These are phyloP conservation scores for Oreotrochilus melanogaster DNA, from an alignment of 2,113 vertebrate species.

Conservation along the genomic window DNA sequence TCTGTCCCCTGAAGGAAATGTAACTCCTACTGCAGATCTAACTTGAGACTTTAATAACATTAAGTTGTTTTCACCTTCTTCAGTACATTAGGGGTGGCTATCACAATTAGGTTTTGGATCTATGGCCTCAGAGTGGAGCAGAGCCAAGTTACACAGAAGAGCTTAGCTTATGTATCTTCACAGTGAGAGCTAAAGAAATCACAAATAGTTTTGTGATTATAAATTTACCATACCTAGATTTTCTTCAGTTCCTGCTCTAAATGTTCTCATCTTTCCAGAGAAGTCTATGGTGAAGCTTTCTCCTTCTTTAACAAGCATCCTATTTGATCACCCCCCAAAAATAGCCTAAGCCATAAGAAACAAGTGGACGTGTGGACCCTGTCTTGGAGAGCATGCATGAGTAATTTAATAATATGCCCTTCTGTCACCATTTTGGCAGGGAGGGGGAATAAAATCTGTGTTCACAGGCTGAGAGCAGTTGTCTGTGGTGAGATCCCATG, in stretches of 20 bases:
- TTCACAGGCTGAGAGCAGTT: conserved; percentile 67
- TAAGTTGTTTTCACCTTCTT: not conserved
- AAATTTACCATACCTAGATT: not conserved
- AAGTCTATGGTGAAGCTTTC: not conserved
- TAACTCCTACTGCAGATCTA: not conserved
- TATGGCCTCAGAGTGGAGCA: not conserved
- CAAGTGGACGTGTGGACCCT: conserved; percentile 35
- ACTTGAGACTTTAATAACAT: not conserved
- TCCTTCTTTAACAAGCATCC: not conserved
- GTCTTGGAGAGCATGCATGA: conserved; percentile 41
- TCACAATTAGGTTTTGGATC: not conserved
- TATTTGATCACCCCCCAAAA: not conserved
- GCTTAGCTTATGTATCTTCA: not conserved
- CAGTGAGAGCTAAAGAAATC: not conserved
- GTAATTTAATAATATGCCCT: conserved; percentile 67
- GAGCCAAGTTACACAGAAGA: not conserved
- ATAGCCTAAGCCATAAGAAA: conserved; percentile 7
- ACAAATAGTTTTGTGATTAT: not conserved
- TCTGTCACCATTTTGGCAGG: conserved; percentile 55
- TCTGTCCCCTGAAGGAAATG: not conserved
- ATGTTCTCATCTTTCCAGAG: not conserved
- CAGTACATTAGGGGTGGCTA: not conserved
- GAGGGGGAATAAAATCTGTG: conserved; percentile 54
- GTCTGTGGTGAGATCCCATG: conserved; percentile 57
- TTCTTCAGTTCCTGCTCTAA: not conserved